Evolutionary conservation across 1,140 invertebrate species (phyloP).

Genomic region (Helicorthomorpha holstii): DNA sequence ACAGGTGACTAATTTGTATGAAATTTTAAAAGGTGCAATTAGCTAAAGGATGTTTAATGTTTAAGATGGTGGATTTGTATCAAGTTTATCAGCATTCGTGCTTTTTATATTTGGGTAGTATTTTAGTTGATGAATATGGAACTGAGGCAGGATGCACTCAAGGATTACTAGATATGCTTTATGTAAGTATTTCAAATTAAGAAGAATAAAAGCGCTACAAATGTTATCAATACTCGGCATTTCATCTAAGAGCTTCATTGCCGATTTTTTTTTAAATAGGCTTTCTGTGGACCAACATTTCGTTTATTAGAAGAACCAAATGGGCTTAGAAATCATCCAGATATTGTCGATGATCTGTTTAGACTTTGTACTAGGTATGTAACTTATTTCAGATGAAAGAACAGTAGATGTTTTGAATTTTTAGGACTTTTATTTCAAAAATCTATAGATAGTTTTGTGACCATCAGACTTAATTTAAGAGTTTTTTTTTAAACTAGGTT

Average conservation of each 20-base stretch:
- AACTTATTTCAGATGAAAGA: no score
- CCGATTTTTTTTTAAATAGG: constrained; percentile 28
- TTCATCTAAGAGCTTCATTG: no score
- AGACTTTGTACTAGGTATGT: constrained; percentile 55
- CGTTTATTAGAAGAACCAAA: constrained; percentile 45
- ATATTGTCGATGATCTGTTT: constrained; percentile 95
- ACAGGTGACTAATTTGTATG: constrained; percentile 34
- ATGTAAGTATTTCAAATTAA: constrained; percentile 19
- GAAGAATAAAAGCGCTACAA: background rate
- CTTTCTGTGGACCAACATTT: constrained; percentile 71
- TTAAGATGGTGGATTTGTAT: constrained; percentile 71
- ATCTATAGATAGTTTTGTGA: background rate
- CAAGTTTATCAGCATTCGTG: constrained; percentile 69
- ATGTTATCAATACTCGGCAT: background rate
- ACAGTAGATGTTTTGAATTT: constrained; percentile 2
- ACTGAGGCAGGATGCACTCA: constrained; percentile 44
- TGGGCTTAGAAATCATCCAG: constrained; percentile 79
- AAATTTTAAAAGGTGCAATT: background rate
- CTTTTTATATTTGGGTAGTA: constrained; percentile 84
- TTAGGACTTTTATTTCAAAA: background rate
- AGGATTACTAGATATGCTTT: constrained; percentile 65
- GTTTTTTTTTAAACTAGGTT: no score
- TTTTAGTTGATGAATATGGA: constrained; percentile 89
- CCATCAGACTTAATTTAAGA: background rate
- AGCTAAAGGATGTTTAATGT: constrained; percentile 4